A percentile compares a stretch with the other conserved stretches of the same genome.
These are phyloP conservation scores for Zootoca vivipara DNA, from an alignment of 2,113 vertebrate genomes.

Conservation along the genomic window DNA sequence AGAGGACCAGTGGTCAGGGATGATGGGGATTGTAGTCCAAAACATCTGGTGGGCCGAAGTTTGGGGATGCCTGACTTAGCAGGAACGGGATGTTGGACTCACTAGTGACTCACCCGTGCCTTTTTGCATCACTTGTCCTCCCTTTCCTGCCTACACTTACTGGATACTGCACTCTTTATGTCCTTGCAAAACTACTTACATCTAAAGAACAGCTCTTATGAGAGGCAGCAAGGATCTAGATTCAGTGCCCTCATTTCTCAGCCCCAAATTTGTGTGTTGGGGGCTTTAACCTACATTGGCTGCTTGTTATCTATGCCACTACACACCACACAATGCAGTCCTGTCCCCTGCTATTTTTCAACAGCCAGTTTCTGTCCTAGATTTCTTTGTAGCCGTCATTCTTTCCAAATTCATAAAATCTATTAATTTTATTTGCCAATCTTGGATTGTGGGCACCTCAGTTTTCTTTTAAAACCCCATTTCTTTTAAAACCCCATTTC, in stretches of 20 bases:
- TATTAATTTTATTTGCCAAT: no score
- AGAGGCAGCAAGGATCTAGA: background rate
- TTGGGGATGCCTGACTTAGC: no score
- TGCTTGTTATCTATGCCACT: background rate
- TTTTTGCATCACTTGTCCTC: background rate
- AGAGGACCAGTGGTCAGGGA: no score
- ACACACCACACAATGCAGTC: background rate
- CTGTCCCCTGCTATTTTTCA: background rate
- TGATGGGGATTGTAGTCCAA: no score
- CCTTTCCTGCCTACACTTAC: background rate
- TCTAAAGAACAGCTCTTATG: background rate
- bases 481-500: background rate
- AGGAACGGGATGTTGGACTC: no score
- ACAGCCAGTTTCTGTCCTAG: background rate
- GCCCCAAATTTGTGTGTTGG: background rate
- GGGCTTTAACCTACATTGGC: background rate
- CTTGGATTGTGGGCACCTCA: no score
- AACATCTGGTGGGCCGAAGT: no score
- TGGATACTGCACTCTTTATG: background rate
- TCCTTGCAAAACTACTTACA: background rate
- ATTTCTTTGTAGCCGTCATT: no score
- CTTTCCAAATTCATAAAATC: no score
- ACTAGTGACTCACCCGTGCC: no score
- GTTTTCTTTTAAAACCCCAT: no score
- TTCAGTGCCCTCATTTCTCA: no score